Conservation (phyloP, 1,140 invertebrate genomes). For the Cydia strobilella region DNA sequence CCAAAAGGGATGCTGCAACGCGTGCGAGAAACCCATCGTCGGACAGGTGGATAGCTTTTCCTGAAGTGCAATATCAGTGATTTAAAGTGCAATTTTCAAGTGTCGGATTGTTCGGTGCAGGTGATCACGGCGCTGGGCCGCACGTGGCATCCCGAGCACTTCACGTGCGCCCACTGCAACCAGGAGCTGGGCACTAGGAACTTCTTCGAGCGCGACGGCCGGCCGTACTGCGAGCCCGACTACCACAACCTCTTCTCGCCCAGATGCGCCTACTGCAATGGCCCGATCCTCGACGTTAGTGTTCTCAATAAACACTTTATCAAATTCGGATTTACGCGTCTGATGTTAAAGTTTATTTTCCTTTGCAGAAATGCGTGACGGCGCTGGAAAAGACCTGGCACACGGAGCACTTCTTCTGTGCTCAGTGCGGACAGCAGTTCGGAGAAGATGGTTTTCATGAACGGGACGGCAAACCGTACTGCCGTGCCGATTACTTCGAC, state of each 20-base stretch:
- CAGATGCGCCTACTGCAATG: constrained; percentile 98
- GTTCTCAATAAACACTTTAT: not conserved
- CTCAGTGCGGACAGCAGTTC: constrained; percentile 97
- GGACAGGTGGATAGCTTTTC: constrained; percentile 87
- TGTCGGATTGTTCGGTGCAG: constrained; percentile 67
- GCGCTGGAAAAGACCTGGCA: constrained; percentile 99
- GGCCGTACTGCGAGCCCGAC: constrained; percentile 98
- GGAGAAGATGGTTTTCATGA: constrained; percentile 98
- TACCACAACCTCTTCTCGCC: constrained; percentile 99
- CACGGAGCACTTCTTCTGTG: constrained; percentile 99
- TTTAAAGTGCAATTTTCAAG: constrained; percentile 24
- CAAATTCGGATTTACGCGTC: constrained; percentile 32
- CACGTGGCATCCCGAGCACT: constrained; percentile 99
- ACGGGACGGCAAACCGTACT: constrained; percentile 96
- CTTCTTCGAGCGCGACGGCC: constrained; percentile 98
- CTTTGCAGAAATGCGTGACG: constrained; percentile 97
- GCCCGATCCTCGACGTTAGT: constrained; percentile 97
- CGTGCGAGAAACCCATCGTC: constrained; percentile 98
- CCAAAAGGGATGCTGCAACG: constrained; percentile 98
- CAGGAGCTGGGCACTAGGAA: constrained; percentile 98
- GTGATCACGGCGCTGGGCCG: constrained; percentile 97
- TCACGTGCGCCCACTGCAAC: constrained; percentile 97
- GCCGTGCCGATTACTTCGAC: constrained; percentile 97
- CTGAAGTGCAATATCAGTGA: not conserved
- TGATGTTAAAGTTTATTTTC: constrained; percentile 42